Evolutionary conservation across 2,113 vertebrate species (phyloP).

Genomic region (Tamias sibiricus): DNA sequence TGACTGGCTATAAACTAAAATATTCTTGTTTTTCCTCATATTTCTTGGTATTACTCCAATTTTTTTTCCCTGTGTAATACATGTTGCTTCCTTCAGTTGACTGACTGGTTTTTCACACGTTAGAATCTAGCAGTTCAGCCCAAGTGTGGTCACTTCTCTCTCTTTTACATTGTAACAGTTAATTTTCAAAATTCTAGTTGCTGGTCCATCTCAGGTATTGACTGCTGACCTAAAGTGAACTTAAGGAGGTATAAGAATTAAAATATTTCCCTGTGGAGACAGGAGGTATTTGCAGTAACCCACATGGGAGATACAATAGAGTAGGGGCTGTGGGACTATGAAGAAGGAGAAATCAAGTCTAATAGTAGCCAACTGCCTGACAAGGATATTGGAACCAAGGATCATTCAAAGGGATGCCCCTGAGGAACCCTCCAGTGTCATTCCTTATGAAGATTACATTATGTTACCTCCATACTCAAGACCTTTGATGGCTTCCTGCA

Average conservation of each 20-base stretch:
- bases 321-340: not conserved
- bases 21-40: not conserved
- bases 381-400: not conserved
- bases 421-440: not conserved
- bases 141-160: not conserved
- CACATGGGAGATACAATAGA: not conserved
- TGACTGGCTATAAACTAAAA: not conserved
- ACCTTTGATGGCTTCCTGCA: not conserved
- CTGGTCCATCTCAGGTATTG: not conserved
- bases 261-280: not conserved
- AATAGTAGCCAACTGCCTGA: not conserved
- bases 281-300: not conserved
- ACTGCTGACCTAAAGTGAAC: not conserved
- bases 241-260: not conserved
- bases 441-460: not conserved
- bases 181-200: not conserved
- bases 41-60: slow-evolving; percentile 9
- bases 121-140: not conserved
- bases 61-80: not conserved
- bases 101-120: not conserved
- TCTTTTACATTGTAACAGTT: not conserved
- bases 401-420: not conserved
- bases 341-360: not conserved
- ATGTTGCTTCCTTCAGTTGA: not conserved
- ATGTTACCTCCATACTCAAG: not conserved